Evolutionary conservation across 2,888 invertebrate species (phyloP), one percentile per base, ranked within the genome.

Genomic region (Erebia epiphron): DNA sequence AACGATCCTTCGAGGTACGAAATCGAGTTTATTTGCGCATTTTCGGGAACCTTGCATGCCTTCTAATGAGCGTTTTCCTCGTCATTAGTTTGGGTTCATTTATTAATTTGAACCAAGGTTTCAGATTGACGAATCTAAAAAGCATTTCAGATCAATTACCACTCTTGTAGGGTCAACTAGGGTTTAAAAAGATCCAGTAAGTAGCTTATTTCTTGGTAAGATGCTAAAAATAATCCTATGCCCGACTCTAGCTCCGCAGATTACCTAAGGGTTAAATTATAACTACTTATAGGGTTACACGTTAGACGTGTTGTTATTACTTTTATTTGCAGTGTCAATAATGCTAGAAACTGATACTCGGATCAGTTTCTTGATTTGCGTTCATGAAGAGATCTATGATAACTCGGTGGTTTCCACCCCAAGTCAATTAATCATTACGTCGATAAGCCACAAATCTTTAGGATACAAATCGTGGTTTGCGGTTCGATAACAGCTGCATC

Each of bases 11-110:
- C 49, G 67, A 68, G 69, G 64, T 52, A 65, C 70, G 46, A 68
- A 74, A 74, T 74, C 70, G 70, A 74, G 73, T 73, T 74, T 70
- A 67, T 70, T 67, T 66, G 69, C 62, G 66, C 50, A 61, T 56
- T 69, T 72, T 67, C 43, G 14, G n/a, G 62, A 50, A 66, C 50
- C 16, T 69, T 66, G 21, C 18, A 16, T 60, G n/a, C 41, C 35
- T 41, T 41, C 35, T n/a, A 60, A 41, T 9, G 35, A 60, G 58
- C 35, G 41, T 41, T 60, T 60, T 14, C 26, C 21, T 26, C 10
- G 57, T 14, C 26, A 26, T 26, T 11, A 57, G 13, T 4, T 54
- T 11, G 1, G n/a, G 50, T 50, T 50, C 14, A 50, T n/a, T 50
- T n/a, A 4, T 14, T 50, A 50, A 26, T 26, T 26, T 26, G 14